Conservation (phyloP, 2,888 invertebrate genomes). For the Pandemis cinnamomeana region DNA sequence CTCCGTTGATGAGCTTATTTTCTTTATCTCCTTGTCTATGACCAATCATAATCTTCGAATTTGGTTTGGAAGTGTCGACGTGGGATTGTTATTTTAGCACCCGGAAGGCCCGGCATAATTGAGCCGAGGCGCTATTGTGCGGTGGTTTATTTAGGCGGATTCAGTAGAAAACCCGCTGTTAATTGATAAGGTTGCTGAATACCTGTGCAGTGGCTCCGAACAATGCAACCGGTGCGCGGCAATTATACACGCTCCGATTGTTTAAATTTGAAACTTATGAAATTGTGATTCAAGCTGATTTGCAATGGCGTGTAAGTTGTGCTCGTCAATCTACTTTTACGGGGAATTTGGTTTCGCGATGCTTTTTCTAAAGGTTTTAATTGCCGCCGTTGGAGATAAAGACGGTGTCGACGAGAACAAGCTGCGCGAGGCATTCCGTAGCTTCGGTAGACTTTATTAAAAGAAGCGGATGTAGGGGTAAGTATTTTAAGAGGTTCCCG, state of each 20-base stretch:
- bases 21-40: constrained; percentile 71
- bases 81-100: constrained; percentile 73
- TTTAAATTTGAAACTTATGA: constrained; percentile 82
- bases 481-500: constrained; percentile 83
- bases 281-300: constrained; percentile 67
- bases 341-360: constrained; percentile 73
- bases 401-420: constrained; percentile 69
- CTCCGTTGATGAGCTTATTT: constrained; percentile 76
- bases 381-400: constrained; percentile 75
- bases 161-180: constrained; percentile 65
- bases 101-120: constrained; percentile 55
- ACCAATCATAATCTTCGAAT: constrained; percentile 73
- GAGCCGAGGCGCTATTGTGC: constrained; percentile 52
- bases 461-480: constrained; percentile 84
- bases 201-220: constrained; percentile 78
- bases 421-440: constrained; percentile 75
- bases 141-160: constrained; percentile 76
- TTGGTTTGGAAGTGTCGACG: constrained; percentile 50
- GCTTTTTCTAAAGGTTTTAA: constrained; percentile 73
- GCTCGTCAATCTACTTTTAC: constrained; percentile 66
- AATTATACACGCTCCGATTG: constrained; percentile 80
- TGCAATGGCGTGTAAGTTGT: constrained; percentile 60
- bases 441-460: constrained; percentile 80
- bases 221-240: constrained; percentile 67
- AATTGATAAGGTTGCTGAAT: constrained; percentile 78